phyloP scores from a whole-genome alignment of 2,113 vertebrate species.

The Labeo catla region DNA sequence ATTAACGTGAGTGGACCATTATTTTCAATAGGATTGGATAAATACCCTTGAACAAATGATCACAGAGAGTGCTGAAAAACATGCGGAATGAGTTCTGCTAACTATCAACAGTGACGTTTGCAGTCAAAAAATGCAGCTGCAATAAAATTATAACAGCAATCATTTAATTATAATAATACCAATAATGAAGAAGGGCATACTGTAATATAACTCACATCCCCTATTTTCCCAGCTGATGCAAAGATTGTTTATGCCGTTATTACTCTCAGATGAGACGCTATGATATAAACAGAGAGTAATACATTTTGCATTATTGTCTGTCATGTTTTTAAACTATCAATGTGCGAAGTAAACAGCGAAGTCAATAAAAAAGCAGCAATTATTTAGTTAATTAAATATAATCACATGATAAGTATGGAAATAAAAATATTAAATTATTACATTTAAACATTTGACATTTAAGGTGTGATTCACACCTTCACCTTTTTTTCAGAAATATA shows the following conservation, averaged over 20 bases:
- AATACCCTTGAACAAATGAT: conserved; percentile 42
- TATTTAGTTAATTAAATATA: background rate
- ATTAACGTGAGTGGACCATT: conserved; percentile 42
- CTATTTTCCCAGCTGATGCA: conserved; percentile 18
- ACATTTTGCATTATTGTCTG: background rate
- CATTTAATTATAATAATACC: background rate
- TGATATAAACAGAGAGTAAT: conserved; percentile 3
- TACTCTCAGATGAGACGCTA: conserved; percentile 1
- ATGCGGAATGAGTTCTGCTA: background rate
- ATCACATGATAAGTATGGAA: background rate
- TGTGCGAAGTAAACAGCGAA: background rate
- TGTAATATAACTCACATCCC: background rate
- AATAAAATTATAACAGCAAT: background rate
- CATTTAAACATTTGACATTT: background rate
- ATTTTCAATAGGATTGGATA: conserved; percentile 43
- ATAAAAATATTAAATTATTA: background rate
- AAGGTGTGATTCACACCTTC: background rate
- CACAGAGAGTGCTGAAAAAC: background rate
- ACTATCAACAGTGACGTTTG: background rate
- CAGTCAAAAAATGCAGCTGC: background rate
- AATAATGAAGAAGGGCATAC: background rate
- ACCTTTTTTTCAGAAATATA: background rate
- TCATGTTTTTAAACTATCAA: background rate
- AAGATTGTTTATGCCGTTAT: conserved; percentile 13
- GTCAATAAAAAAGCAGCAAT: background rate